Percentiles rank a stretch among this genome's conserved stretches.
phyloP scores from a whole-genome alignment of 2,888 invertebrate genomes.

The Andrena chrysosceles region DNA sequence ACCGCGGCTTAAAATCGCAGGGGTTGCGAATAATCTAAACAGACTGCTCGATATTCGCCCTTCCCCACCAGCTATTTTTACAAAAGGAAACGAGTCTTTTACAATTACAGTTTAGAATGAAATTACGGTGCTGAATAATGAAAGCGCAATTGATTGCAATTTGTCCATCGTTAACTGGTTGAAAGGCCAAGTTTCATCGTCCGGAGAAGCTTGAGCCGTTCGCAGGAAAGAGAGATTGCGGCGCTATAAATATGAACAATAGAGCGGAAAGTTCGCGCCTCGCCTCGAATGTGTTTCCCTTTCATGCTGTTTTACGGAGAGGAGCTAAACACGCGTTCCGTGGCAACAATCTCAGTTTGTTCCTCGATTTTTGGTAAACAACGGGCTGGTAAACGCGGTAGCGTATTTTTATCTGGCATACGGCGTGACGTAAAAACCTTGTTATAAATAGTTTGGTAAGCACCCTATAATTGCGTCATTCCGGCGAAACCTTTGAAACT shows the following conservation, averaged over 20 bases:
- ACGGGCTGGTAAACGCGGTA: slow-evolving; percentile 14
- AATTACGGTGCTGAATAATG: too few species aligned
- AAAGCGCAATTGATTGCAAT: neutral
- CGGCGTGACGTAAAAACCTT: slow-evolving; percentile 31
- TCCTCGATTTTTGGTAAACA: slow-evolving; percentile 32
- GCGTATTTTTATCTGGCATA: slow-evolving; percentile 40
- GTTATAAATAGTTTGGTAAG: slow-evolving; percentile 44
- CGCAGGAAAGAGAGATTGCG: neutral
- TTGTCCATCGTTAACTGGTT: neutral
- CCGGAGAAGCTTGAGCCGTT: neutral
- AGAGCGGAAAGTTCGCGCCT: slow-evolving; percentile 32
- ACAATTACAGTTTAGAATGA: too few species aligned
- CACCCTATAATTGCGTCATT: slow-evolving; percentile 45
- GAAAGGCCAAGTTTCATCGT: slow-evolving; percentile 15
- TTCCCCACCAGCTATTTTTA: neutral
- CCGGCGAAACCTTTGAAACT: slow-evolving; percentile 64
- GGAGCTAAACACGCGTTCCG: neutral
- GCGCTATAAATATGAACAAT: slow-evolving; percentile 21
- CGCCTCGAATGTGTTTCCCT: slow-evolving; percentile 4
- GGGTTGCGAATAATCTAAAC: neutral
- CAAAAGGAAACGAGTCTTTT: neutral
- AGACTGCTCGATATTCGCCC: neutral
- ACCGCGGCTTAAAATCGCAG: neutral
- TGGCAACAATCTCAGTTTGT: slow-evolving; percentile 14
- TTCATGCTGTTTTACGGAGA: neutral